Evolutionary conservation across 2,797 vertebrate genomes (phyloP), one percentile per base, ranked within the genome.

Genomic region (Mareca strepera): DNA sequence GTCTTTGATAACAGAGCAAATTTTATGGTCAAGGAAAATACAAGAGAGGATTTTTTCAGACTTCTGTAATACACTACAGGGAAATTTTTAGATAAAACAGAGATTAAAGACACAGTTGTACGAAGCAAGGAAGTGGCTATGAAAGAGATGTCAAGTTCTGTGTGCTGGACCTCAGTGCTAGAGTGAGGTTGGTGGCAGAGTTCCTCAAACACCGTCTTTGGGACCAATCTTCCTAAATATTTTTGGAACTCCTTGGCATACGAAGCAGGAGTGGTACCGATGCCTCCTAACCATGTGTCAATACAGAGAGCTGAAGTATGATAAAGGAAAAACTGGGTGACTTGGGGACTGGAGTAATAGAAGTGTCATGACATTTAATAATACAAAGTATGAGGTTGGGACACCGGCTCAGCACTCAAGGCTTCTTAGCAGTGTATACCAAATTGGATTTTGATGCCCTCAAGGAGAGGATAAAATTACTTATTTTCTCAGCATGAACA

Each of bases 381-480:
- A 96, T 90, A 95, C 33, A 3, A 95, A 95, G 80, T 78, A 93
- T 91, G 67, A 96, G 80, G 82, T 48, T 93, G 92, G 90, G 69
- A 92, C 93, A 95, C 62, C 58, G 59, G 73, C 93, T 91, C 80
- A 46, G 69, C 3, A 43, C 94, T 96, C 80, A 91, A 95, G 94
- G 90, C 94, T 94, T 86, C 87, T 94, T 95, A 93, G 88, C 73
- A 46, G 85, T 46, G 33, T 94, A 88, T 69, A 81, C 76, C 86
- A 95, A 95, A 96, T 95, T 94, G 94, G 96, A 96, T 96, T 95
- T 93, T 78, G 87, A 94, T 95, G 80, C 90, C 95, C 93, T 95
- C 85, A 75, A 94, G 94, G 91, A 94, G 53, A 91, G 59, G 87
- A 96, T 83, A 96, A 95, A 94, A 96, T 95, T 95, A 96, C 94